Evolutionary conservation across 2,888 invertebrate species (phyloP).

Genomic region (Aleiodes leptofemur): DNA sequence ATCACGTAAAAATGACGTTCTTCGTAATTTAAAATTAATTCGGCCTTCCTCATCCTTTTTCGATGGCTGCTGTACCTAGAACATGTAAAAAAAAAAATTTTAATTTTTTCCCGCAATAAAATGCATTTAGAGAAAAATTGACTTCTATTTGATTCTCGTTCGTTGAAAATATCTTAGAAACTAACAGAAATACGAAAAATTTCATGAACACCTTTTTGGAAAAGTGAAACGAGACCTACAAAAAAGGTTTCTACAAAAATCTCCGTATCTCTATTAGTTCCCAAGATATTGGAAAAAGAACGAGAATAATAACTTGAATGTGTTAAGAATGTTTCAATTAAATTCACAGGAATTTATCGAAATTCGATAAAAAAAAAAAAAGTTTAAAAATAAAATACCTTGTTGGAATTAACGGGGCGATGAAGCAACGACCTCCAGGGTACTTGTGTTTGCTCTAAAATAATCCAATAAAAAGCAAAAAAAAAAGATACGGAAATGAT

Average conservation of each 20-base stretch:
- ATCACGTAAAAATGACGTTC: slow-evolving; percentile 73
- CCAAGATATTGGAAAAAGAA: neutral
- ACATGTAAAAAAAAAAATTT: slow-evolving; percentile 40
- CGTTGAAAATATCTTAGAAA: neutral
- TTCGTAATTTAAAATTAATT: slow-evolving; percentile 69
- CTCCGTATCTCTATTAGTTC: neutral
- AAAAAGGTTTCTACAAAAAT: neutral
- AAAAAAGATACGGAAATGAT: slow-evolving; percentile 21
- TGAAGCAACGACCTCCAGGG: slow-evolving; percentile 74
- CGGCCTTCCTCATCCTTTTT: slow-evolving; percentile 72
- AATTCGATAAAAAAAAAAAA: slow-evolving; percentile 1
- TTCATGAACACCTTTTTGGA: too few relatives aligned
- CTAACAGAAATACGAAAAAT: too few relatives aligned
- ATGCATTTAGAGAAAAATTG: slow-evolving; percentile 15
- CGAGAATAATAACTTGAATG: too few relatives aligned
- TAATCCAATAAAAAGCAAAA: slow-evolving; percentile 53
- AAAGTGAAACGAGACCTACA: too few relatives aligned
- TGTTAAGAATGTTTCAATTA: too few relatives aligned
- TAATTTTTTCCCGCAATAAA: neutral
- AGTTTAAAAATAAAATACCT: slow-evolving; percentile 63
- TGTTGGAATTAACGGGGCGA: slow-evolving; percentile 69
- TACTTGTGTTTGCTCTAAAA: slow-evolving; percentile 72
- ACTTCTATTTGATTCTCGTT: neutral
- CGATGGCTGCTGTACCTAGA: slow-evolving; percentile 66
- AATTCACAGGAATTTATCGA: neutral